These are phyloP conservation scores for Nannospalax galili DNA, from an alignment of 2,113 vertebrate genomes.

Conservation along the genomic window DNA sequence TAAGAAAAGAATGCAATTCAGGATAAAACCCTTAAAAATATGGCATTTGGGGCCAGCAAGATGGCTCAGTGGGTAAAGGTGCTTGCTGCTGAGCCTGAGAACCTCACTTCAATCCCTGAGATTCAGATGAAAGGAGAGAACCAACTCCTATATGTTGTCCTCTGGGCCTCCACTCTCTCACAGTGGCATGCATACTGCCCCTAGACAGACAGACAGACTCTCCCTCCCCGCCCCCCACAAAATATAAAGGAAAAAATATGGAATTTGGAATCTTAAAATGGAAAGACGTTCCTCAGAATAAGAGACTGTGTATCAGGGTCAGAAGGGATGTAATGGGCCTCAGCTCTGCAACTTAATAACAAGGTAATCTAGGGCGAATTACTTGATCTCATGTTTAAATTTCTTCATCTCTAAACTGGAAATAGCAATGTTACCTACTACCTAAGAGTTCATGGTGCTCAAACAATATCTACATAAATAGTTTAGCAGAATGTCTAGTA, in stretches of 20 bases:
- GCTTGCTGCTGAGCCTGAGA: too few relatives aligned
- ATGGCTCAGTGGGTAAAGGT: neutral
- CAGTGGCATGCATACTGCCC: neutral
- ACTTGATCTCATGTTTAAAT: neutral
- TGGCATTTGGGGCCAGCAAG: neutral
- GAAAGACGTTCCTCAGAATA: neutral
- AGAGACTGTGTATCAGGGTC: neutral
- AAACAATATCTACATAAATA: neutral
- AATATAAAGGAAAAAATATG: too few relatives aligned
- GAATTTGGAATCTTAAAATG: neutral
- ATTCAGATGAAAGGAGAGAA: neutral
- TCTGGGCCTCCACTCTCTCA: neutral
- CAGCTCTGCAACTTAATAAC: neutral
- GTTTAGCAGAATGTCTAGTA: neutral
- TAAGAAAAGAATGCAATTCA: neutral
- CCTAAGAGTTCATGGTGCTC: neutral
- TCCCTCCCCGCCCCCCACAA: too few relatives aligned
- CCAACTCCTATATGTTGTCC: neutral
- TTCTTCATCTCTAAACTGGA: neutral
- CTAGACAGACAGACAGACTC: neutral
- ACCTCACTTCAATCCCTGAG: neutral
- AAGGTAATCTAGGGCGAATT: neutral
- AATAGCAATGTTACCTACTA: neutral
- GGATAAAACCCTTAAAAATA: constrained; percentile 23
- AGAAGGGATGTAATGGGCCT: neutral